Conservation (phyloP, 2,797 vertebrate genomes). For the Petrocephalus sullivani region DNA sequence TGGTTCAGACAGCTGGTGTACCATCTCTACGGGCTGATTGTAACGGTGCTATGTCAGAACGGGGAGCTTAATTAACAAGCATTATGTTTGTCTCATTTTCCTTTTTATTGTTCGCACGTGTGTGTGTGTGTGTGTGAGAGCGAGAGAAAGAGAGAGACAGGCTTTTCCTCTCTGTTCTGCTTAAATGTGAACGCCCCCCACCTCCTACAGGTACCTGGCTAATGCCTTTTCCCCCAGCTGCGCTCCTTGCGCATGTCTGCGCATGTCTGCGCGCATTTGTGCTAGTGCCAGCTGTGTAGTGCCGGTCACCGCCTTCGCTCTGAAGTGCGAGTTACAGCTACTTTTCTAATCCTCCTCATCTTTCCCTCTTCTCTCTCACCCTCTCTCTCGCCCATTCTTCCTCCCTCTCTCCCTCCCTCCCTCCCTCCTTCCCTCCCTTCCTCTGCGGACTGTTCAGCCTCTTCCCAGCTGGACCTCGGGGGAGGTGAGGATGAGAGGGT, state of each 20-base stretch:
- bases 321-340: slow-evolving; percentile 19
- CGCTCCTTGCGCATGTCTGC: background rate
- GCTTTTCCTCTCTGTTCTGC: background rate
- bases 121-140: background rate
- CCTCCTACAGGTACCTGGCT: background rate
- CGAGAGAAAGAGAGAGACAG: background rate
- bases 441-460: slow-evolving; percentile 30
- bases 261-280: background rate
- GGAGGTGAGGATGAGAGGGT: slow-evolving; percentile 42
- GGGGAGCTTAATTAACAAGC: background rate
- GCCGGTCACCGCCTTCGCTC: slow-evolving; percentile 9
- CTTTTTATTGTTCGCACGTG: background rate
- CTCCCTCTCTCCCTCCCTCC: slow-evolving; percentile 11
- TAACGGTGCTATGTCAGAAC: no score
- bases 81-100: slow-evolving; percentile 10
- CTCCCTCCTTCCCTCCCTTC: slow-evolving; percentile 20
- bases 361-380: background rate
- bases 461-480: slow-evolving; percentile 23
- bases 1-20: background rate
- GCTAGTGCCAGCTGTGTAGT: slow-evolving; percentile 16
- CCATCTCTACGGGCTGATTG: background rate
- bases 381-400: background rate
- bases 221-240: background rate
- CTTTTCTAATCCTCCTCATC: slow-evolving; percentile 35
- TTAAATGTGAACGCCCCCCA: background rate